phyloP scores from a whole-genome alignment of 53 echinoderm and acorn worm species.

The Crossaster papposus region DNA sequence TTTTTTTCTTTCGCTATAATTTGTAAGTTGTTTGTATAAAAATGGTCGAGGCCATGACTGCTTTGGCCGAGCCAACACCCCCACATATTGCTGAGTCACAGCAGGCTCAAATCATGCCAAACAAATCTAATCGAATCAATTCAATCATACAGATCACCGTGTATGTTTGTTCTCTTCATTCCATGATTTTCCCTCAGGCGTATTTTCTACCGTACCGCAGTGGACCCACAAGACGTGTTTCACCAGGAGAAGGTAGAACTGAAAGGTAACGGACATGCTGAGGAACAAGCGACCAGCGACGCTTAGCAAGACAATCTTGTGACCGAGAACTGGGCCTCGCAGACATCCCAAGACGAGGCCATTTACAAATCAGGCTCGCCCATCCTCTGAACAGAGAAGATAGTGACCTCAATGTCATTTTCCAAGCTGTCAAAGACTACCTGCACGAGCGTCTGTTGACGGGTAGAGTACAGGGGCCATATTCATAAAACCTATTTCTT shows the following conservation, averaged over 20 bases:
- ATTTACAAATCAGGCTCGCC: neutral
- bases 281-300: neutral
- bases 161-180: neutral
- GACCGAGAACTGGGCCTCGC: neutral
- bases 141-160: neutral
- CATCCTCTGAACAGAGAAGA: neutral
- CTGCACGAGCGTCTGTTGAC: too few species aligned
- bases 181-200: slow-evolving; percentile 26
- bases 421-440: too few species aligned
- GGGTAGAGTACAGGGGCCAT: too few species aligned
- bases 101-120: neutral
- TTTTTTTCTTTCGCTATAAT: too few species aligned
- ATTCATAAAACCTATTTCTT: too few species aligned
- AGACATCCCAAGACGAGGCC: neutral
- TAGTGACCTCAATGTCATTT: too few species aligned
- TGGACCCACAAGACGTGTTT: slow-evolving; percentile 57
- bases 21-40: too few species aligned
- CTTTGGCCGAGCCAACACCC: too few species aligned
- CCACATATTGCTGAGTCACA: too few species aligned
- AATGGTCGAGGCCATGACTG: too few species aligned
- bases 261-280: neutral
- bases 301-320: neutral
- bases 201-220: slow-evolving; percentile 42
- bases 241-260: neutral
- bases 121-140: neutral